A percentile compares a stretch with the other conserved stretches of the same genome.
These are phyloP conservation scores for Sebastes alutus DNA, from an alignment of 2,797 vertebrate genomes.

Conservation along the genomic window DNA sequence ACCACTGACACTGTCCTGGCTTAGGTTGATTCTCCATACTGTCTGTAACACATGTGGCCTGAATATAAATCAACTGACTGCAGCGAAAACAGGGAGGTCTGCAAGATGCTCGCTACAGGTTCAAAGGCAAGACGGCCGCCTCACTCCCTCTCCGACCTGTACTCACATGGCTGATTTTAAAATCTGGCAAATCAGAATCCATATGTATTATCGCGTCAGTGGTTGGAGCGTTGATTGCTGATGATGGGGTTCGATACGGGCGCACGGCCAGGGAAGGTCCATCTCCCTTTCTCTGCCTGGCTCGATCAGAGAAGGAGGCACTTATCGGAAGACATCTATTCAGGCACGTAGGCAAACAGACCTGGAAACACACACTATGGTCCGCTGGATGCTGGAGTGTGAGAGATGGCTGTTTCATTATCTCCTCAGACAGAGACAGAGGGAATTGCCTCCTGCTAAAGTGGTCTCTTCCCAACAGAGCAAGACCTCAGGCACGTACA, in stretches of 20 bases:
- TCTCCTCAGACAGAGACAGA: slow-evolving; percentile 62
- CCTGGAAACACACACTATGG: slow-evolving; percentile 7
- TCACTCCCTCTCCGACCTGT: slow-evolving; percentile 18
- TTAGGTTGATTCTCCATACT: slow-evolving; percentile 26
- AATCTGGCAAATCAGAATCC: slow-evolving; percentile 56
- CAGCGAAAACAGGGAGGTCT: slow-evolving; percentile 60
- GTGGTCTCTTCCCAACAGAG: slow-evolving; percentile 52
- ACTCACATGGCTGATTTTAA: slow-evolving; percentile 40
- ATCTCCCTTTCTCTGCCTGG: slow-evolving; percentile 36
- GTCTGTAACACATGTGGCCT: slow-evolving; percentile 54
- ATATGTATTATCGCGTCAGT: slow-evolving; percentile 53
- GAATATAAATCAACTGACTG: slow-evolving; percentile 47
- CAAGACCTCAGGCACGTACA: slow-evolving; percentile 52
- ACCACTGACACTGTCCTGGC: slow-evolving; percentile 63
- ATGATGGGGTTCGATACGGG: slow-evolving; percentile 19
- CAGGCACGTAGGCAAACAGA: slow-evolving; percentile 15
- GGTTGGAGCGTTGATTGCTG: slow-evolving; percentile 30
- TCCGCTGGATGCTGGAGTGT: slow-evolving; percentile 10
- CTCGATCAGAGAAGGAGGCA: slow-evolving; percentile 36
- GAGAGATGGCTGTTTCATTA: slow-evolving; percentile 52
- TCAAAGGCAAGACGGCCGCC: slow-evolving; percentile 37
- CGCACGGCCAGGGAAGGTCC: background rate
- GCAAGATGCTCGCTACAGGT: slow-evolving; percentile 4
- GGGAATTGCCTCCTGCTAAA: slow-evolving; percentile 61
- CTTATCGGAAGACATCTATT: slow-evolving; percentile 25